Conservation (phyloP, 2,888 invertebrate species). For the Galerucella nymphaeae region DNA sequence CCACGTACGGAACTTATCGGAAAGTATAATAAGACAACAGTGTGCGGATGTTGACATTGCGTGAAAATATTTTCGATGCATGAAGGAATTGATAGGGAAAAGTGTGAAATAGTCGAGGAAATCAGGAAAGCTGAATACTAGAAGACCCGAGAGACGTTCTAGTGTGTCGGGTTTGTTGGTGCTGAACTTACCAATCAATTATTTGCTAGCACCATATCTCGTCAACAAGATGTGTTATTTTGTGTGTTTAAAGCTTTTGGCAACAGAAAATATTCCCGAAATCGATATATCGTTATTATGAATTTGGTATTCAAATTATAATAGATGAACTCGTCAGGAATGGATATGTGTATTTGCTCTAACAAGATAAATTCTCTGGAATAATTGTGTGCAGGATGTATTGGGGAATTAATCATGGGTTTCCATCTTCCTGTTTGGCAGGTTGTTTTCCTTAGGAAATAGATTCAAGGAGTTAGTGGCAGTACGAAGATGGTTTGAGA, state of each 20-base stretch:
- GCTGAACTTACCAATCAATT: too few species aligned
- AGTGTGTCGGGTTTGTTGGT: too few species aligned
- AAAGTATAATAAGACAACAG: too few species aligned
- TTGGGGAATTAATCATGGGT: slow-evolving; percentile 22
- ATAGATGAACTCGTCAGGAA: slow-evolving; percentile 38
- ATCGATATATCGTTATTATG: slow-evolving; percentile 7
- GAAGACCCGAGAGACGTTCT: too few species aligned
- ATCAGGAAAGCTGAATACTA: too few species aligned
- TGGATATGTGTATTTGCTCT: slow-evolving; percentile 4
- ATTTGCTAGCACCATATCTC: too few species aligned
- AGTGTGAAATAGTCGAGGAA: too few species aligned
- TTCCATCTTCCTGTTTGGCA: slow-evolving; percentile 13
- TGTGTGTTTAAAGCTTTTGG: too few species aligned
- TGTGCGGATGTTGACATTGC: background rate
- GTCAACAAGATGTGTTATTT: too few species aligned
- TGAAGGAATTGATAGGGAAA: too few species aligned
- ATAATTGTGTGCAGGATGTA: slow-evolving; percentile 23
- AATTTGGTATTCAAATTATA: slow-evolving; percentile 45
- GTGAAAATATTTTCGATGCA: too few species aligned
- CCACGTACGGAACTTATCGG: too few species aligned
- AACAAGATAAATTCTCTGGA: slow-evolving; percentile 14
- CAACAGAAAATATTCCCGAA: background rate
- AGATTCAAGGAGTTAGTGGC: slow-evolving; percentile 5
- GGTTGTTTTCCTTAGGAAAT: slow-evolving; percentile 11
- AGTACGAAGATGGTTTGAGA: background rate